Percentiles rank a stretch among this genome's conserved stretches.
Evolutionary conservation across 2,797 vertebrate genomes (phyloP).

Genomic region (Pseudopleuronectes americanus): DNA sequence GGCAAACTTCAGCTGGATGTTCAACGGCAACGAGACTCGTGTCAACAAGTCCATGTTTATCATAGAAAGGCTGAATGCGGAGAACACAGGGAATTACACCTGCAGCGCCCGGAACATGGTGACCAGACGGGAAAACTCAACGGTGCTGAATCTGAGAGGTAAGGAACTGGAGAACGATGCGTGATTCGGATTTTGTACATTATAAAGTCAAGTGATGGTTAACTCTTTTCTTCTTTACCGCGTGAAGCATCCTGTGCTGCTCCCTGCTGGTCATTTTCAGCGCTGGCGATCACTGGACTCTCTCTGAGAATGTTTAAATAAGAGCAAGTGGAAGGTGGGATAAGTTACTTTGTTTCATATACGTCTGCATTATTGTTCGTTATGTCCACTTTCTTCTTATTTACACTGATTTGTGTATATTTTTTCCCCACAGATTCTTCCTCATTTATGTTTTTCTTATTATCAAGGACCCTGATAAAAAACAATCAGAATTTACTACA

Average conservation of each 20-base stretch:
- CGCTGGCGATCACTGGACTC: constrained; percentile 39
- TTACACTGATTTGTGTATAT: not conserved
- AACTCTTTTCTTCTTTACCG: not conserved
- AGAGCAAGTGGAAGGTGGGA: constrained; percentile 19
- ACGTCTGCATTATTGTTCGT: not conserved
- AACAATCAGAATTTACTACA: too few species aligned
- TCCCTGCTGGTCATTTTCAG: constrained; percentile 57
- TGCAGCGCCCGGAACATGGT: constrained; percentile 72
- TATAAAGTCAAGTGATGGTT: not conserved
- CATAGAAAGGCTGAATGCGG: constrained; percentile 52
- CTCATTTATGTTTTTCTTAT: not conserved
- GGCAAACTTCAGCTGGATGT: constrained; percentile 71
- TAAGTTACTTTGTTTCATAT: not conserved
- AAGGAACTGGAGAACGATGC: not conserved
- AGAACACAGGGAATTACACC: constrained; percentile 70
- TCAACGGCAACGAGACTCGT: constrained; percentile 60
- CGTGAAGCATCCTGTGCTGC: constrained; percentile 61
- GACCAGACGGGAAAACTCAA: constrained; percentile 64
- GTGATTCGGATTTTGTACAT: not conserved
- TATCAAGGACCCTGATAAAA: too few species aligned
- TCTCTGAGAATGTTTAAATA: constrained; percentile 24
- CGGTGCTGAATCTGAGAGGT: constrained; percentile 69
- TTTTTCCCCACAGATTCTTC: constrained; percentile 22
- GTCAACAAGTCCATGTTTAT: constrained; percentile 52
- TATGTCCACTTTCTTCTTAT: not conserved